Percentiles rank a stretch among this genome's conserved stretches.
phyloP scores from a whole-genome alignment of 2,888 invertebrate species.

The Protula sp. region DNA sequence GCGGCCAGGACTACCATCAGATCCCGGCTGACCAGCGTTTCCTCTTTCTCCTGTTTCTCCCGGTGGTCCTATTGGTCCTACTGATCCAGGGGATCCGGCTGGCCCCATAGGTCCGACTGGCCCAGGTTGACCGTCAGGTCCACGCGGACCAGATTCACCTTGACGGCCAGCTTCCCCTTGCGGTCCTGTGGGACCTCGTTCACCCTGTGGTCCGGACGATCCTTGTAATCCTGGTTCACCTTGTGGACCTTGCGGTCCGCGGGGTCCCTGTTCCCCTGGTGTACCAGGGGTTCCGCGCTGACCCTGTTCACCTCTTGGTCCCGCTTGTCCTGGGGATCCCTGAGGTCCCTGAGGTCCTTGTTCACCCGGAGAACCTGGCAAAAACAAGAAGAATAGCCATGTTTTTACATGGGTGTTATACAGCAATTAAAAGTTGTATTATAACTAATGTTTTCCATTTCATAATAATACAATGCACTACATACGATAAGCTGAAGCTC shows the following conservation, averaged over 20 bases:
- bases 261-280: slow-evolving; percentile 27
- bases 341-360: slow-evolving; percentile 34
- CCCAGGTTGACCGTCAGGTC: slow-evolving; percentile 14
- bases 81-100: background rate
- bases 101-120: background rate
- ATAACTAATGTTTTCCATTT: no score
- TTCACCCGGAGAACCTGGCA: slow-evolving; percentile 21
- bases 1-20: slow-evolving; percentile 5
- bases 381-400: no score
- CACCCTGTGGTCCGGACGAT: slow-evolving; percentile 33
- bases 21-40: background rate
- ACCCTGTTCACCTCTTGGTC: slow-evolving; percentile 62
- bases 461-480: no score
- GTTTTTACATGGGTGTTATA: no score
- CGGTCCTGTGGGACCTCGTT: no score
- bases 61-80: background rate
- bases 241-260: slow-evolving; percentile 15
- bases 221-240: slow-evolving; percentile 17
- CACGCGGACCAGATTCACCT: slow-evolving; percentile 10
- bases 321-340: slow-evolving; percentile 25
- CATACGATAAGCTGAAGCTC: no score
- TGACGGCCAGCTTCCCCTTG: background rate
- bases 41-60: background rate
- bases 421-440: no score
- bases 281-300: slow-evolving; percentile 22